phyloP scores from a whole-genome alignment of 2,113 vertebrate genomes.

The Cyrtonyx montezumae region DNA sequence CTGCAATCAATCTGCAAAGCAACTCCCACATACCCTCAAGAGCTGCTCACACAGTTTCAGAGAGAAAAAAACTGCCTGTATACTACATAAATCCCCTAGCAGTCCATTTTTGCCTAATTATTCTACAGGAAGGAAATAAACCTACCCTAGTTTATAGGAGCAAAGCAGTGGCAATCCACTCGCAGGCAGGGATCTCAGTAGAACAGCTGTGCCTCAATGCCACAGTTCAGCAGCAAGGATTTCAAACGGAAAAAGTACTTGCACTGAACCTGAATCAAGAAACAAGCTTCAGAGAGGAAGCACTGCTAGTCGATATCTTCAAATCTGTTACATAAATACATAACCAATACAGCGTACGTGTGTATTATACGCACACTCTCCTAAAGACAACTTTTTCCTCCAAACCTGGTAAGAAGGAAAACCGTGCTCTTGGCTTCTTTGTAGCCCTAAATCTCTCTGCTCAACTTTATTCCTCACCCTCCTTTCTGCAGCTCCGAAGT shows the following conservation, averaged over 20 bases:
- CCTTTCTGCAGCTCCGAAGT: neutral
- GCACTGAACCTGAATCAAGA: neutral
- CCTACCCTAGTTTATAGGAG: neutral
- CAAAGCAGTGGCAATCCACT: neutral
- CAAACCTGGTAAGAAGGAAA: neutral
- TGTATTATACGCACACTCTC: fast-evolving
- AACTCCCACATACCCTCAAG: neutral
- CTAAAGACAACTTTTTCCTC: neutral
- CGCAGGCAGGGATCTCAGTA: fast-evolving
- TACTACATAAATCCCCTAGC: neutral
- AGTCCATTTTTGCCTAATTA: neutral
- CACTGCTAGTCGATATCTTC: fast-evolving
- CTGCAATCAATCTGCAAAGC: neutral
- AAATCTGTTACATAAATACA: neutral
- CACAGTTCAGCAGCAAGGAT: neutral
- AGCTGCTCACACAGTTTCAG: neutral
- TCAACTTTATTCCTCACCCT: neutral
- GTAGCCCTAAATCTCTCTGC: neutral
- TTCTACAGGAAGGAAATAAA: neutral
- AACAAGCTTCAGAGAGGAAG: neutral
- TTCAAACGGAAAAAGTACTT: neutral
- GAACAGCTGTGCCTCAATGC: neutral
- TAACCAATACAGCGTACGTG: fast-evolving
- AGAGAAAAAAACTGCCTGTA: neutral
- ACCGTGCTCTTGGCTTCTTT: neutral